phyloP scores from a whole-genome alignment of 2,888 invertebrate species.

The Boloria selene region DNA sequence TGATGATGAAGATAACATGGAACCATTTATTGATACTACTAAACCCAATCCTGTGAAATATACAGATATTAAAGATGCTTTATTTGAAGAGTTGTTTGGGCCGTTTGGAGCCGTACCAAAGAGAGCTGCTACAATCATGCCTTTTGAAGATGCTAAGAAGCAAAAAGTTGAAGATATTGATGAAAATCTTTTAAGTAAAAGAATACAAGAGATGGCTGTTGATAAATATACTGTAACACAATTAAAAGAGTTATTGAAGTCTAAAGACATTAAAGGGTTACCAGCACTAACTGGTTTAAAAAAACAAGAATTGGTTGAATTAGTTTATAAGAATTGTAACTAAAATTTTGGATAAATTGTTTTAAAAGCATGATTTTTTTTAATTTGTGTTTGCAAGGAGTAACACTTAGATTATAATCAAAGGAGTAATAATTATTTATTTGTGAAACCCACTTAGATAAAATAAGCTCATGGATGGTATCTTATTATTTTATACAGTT shows the following conservation, averaged over 20 bases:
- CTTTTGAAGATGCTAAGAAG: conserved; percentile 49
- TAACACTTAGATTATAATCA: too few relatives aligned
- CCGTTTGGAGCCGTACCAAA: conserved; percentile 61
- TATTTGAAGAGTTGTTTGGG: conserved; percentile 71
- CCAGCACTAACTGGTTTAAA: conserved; percentile 62
- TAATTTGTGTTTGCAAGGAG: too few relatives aligned
- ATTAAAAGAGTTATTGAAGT: conserved; percentile 62
- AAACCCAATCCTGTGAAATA: conserved; percentile 55
- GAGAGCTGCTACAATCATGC: conserved; percentile 47
- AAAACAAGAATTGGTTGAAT: conserved; percentile 64
- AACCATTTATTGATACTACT: conserved; percentile 81
- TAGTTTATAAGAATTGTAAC: conserved; percentile 61
- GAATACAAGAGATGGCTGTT: conserved; percentile 53
- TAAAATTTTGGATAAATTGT: not conserved
- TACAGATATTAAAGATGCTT: conserved; percentile 60
- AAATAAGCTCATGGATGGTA: too few relatives aligned
- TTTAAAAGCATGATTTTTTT: too few relatives aligned
- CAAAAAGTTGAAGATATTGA: conserved; percentile 55
- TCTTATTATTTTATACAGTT: too few relatives aligned
- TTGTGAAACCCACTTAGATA: too few relatives aligned
- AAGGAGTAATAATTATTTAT: too few relatives aligned
- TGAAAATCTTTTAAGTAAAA: conserved; percentile 54
- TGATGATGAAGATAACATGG: conserved; percentile 71
- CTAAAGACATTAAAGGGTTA: conserved; percentile 52
- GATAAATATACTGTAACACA: conserved; percentile 61